Percentiles rank a stretch among this genome's conserved stretches.
Evolutionary conservation across 2,797 vertebrate genomes (phyloP).

Genomic region (Chiropotes sagulatus): DNA sequence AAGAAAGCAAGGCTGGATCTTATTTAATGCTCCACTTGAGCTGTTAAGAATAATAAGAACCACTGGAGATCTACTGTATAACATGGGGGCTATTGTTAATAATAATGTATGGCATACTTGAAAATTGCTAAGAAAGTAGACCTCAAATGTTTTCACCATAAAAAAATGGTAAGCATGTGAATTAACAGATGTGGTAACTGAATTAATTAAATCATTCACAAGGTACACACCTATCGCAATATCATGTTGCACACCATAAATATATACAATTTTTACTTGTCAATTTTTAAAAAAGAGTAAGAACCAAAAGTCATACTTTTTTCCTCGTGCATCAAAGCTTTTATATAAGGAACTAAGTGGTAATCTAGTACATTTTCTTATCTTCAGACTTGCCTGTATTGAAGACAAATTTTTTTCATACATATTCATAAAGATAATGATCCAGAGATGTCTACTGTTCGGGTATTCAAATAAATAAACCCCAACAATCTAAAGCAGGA

Average conservation of each 20-base stretch:
- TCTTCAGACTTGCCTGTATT: background rate
- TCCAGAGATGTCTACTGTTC: background rate
- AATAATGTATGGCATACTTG: background rate
- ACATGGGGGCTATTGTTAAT: too few relatives aligned
- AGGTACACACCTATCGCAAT: background rate
- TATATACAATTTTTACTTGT: background rate
- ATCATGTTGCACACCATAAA: background rate
- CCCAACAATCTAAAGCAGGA: background rate
- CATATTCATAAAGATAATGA: background rate
- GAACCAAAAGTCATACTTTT: background rate
- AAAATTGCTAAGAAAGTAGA: background rate
- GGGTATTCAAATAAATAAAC: background rate
- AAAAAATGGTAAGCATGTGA: background rate
- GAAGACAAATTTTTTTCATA: background rate
- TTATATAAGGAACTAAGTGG: background rate
- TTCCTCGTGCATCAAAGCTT: background rate
- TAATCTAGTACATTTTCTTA: background rate
- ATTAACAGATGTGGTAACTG: background rate
- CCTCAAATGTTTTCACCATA: background rate
- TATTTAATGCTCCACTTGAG: background rate
- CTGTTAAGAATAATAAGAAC: conserved; percentile 4
- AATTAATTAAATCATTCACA: background rate
- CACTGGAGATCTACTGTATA: background rate
- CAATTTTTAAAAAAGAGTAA: conserved; percentile 1
- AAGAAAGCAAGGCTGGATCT: background rate